A percentile compares a stretch with the other conserved stretches of the same genome.
Conservation (phyloP, 1,140 invertebrate species). For the Brachionus koreanus region DNA sequence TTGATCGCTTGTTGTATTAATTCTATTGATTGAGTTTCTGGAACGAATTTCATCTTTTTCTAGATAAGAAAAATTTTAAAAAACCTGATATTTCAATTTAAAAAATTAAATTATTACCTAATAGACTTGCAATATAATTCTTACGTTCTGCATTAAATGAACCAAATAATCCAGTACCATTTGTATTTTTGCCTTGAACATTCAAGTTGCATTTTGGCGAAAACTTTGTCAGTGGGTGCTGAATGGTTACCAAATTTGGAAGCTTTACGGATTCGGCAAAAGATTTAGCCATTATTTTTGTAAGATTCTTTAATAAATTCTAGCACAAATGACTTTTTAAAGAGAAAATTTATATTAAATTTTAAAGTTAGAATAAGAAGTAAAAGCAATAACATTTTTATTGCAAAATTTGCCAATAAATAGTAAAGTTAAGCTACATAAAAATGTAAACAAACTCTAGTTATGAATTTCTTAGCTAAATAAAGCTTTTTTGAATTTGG, state of each 20-base stretch:
- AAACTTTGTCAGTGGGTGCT: constrained; percentile 6
- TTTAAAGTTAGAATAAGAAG: neutral
- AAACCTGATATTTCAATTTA: neutral
- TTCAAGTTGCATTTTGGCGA: neutral
- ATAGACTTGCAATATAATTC: neutral
- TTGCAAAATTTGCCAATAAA: neutral
- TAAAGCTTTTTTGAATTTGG: neutral
- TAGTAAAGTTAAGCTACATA: neutral
- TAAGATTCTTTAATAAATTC: neutral
- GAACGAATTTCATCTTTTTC: neutral
- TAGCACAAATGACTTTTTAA: neutral
- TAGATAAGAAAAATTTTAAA: neutral
- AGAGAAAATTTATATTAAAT: neutral
- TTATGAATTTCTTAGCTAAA: neutral
- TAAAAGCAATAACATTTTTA: neutral
- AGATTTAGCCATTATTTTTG: constrained; percentile 10
- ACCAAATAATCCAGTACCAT: neutral
- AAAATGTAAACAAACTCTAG: neutral
- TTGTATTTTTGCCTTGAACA: neutral
- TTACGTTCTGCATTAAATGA: neutral
- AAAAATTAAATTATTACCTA: neutral
- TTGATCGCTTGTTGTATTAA: constrained; percentile 4
- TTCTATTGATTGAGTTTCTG: neutral
- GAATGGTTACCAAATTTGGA: constrained; percentile 20
- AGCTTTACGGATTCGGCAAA: constrained; percentile 33